phyloP scores from a whole-genome alignment of 2,797 vertebrate genomes.

The Lutjanus argentimaculatus region DNA sequence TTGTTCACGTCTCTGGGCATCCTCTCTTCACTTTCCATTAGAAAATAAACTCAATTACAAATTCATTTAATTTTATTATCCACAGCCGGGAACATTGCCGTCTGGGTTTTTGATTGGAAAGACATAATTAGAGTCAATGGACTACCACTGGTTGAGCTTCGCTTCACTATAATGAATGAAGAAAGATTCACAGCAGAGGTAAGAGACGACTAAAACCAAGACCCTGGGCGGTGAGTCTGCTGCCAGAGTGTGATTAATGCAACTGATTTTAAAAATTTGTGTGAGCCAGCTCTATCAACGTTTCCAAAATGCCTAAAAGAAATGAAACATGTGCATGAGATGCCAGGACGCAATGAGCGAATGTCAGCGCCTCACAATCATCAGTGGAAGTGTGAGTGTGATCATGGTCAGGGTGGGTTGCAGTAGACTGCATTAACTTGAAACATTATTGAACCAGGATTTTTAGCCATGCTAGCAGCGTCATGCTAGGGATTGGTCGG shows the following conservation, averaged over 20 bases:
- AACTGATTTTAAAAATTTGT: constrained; percentile 33
- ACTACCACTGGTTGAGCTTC: constrained; percentile 33
- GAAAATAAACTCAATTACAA: constrained; percentile 58
- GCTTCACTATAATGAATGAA: constrained; percentile 45
- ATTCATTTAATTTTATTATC: constrained; percentile 56
- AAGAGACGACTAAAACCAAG: constrained; percentile 21
- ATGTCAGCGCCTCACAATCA: not conserved
- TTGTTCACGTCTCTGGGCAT: constrained; percentile 41
- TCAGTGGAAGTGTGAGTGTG: not conserved
- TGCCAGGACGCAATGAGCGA: not conserved
- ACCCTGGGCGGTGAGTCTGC: constrained; percentile 6
- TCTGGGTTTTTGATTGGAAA: constrained; percentile 45
- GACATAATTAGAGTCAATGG: constrained; percentile 52
- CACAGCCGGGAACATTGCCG: constrained; percentile 45
- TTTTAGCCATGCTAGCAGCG: too few relatives aligned
- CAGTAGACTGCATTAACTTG: not conserved
- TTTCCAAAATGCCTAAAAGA: constrained; percentile 3
- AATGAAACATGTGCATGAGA: constrained; percentile 3
- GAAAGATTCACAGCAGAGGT: constrained; percentile 45
- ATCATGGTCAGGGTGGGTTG: not conserved
- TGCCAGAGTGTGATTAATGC: constrained; percentile 39
- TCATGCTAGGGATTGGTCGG: not conserved
- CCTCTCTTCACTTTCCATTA: constrained; percentile 39
- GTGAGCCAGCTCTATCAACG: constrained; percentile 2
- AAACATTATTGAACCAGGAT: not conserved